phyloP scores from a whole-genome alignment of 2,888 invertebrate genomes.

The Zonitis immaculata region DNA sequence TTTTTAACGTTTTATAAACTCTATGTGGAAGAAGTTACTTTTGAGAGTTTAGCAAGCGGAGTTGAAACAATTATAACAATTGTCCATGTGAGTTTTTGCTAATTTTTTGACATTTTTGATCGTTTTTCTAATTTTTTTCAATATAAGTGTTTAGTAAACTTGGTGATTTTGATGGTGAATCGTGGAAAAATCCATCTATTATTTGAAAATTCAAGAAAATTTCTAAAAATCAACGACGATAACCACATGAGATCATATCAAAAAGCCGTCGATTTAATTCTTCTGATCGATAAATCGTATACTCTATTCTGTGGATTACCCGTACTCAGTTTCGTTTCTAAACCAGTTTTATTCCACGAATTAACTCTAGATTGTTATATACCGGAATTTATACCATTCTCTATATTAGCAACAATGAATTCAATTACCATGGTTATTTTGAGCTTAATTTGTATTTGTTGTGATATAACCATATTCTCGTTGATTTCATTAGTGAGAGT shows the following conservation, averaged over 20 bases:
- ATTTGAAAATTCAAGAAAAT: background rate
- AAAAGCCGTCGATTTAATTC: background rate
- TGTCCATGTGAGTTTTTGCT: background rate
- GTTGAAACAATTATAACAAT: background rate
- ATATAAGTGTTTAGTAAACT: background rate
- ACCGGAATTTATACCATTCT: background rate
- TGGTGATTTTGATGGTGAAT: background rate
- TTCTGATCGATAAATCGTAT: background rate
- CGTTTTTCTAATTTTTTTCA: background rate
- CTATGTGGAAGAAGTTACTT: background rate
- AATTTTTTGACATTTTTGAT: background rate
- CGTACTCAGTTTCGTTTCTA: background rate
- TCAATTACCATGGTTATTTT: background rate
- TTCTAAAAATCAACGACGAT: background rate
- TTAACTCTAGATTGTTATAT: background rate
- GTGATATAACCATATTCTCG: background rate
- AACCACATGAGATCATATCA: background rate
- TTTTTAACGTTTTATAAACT: background rate
- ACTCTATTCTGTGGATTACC: background rate
- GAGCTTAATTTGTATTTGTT: background rate
- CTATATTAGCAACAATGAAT: background rate
- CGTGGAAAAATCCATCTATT: background rate
- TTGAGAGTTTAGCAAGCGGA: background rate
- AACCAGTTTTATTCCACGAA: background rate
- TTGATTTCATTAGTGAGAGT: background rate